phyloP scores from a whole-genome alignment of 1,140 invertebrate species.

The Chironomus tepperi region DNA sequence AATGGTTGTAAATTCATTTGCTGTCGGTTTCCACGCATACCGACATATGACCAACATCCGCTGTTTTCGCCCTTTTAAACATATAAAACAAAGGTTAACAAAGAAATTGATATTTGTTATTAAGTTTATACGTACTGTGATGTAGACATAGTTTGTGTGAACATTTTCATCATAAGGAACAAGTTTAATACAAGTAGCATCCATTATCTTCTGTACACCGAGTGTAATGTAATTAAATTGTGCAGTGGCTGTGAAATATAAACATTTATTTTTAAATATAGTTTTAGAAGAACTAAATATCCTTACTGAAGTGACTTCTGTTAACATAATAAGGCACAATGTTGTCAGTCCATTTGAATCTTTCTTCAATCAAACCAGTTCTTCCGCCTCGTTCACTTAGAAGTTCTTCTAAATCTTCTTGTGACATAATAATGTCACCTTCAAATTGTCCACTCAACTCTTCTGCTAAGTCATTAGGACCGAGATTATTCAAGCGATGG shows the following conservation, averaged over 20 bases:
- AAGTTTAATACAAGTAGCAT: background rate
- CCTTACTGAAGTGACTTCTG: constrained; percentile 50
- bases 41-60: constrained; percentile 44
- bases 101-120: too few relatives aligned
- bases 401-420: constrained; percentile 33
- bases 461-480: constrained; percentile 28
- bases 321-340: constrained; percentile 53
- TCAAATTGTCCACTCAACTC: constrained; percentile 43
- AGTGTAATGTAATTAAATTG: constrained; percentile 20
- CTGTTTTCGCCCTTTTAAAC: constrained; percentile 39
- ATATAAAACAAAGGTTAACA: background rate
- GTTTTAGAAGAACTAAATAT: too few relatives aligned
- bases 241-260: background rate
- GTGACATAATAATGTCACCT: constrained; percentile 44
- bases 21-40: constrained; percentile 42
- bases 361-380: constrained; percentile 50
- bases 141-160: background rate
- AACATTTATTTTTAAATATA: background rate
- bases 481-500: background rate
- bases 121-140: background rate
- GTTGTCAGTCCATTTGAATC: constrained; percentile 51
- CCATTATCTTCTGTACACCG: background rate
- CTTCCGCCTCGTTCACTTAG: constrained; percentile 28
- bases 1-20: constrained; percentile 38
- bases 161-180: constrained; percentile 16